A percentile compares a stretch with the other conserved stretches of the same genome.
These are phyloP conservation scores for Xestobium rufovillosum DNA, from an alignment of 2,888 invertebrate genomes.

Conservation along the genomic window DNA sequence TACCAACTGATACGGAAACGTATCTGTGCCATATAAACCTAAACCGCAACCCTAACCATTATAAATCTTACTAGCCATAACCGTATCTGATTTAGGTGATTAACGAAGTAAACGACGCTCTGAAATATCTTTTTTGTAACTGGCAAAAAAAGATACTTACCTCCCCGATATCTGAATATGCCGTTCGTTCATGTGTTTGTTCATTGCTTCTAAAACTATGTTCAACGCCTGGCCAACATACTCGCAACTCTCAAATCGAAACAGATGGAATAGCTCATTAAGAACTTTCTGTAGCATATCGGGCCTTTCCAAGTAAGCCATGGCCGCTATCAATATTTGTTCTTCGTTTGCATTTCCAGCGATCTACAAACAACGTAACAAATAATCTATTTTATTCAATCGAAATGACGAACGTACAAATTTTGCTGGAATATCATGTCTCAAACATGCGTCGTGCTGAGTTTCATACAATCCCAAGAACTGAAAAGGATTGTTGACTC, in stretches of 20 bases:
- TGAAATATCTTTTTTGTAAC: not conserved
- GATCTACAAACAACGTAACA: slow-evolving; percentile 50
- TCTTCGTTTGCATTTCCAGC: slow-evolving; percentile 87
- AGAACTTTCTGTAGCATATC: slow-evolving; percentile 76
- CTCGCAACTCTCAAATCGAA: slow-evolving; percentile 74
- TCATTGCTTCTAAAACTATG: slow-evolving; percentile 85
- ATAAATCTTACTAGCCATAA: too few relatives aligned
- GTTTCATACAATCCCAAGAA: slow-evolving; percentile 91
- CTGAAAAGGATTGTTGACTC: slow-evolving; percentile 70
- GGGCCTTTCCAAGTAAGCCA: slow-evolving; percentile 76
- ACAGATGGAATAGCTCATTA: slow-evolving; percentile 84
- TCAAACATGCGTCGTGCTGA: slow-evolving; percentile 78
- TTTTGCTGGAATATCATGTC: slow-evolving; percentile 86
- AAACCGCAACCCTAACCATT: not conserved
- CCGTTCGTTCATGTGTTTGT: slow-evolving; percentile 74
- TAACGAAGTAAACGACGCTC: too few relatives aligned
- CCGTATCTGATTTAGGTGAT: too few relatives aligned
- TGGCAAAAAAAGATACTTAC: slow-evolving; percentile 44
- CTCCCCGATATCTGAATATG: slow-evolving; percentile 91
- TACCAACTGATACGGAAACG: not conserved
- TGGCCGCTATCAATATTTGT: slow-evolving; percentile 80
- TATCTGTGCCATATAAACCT: not conserved
- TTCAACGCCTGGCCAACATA: slow-evolving; percentile 67
- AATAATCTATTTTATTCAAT: too few relatives aligned
- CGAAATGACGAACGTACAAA: slow-evolving; percentile 65